Evolutionary conservation across 2,113 vertebrate species (phyloP).

Genomic region (Tragelaphus buxtoni): DNA sequence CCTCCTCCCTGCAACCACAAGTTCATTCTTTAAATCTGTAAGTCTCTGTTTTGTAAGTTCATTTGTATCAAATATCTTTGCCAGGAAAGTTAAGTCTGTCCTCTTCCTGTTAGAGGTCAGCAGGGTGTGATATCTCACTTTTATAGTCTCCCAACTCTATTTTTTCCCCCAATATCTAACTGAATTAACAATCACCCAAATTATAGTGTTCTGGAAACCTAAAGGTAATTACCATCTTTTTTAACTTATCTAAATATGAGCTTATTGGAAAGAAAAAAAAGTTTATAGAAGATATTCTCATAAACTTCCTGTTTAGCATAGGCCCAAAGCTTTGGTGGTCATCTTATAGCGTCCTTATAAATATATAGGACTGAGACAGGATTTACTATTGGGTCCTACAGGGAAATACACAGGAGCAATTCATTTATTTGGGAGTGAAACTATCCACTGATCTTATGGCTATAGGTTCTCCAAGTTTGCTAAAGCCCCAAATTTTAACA

Average conservation of each 20-base stretch:
- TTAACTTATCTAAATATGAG: slow-evolving; percentile 77
- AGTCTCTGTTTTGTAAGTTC: background rate
- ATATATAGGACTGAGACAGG: slow-evolving; percentile 69
- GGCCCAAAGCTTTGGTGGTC: slow-evolving; percentile 72
- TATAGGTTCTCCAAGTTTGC: slow-evolving; percentile 70
- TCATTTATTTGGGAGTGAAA: slow-evolving; percentile 72
- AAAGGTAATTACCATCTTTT: slow-evolving; percentile 75
- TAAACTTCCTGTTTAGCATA: slow-evolving; percentile 75
- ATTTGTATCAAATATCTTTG: background rate
- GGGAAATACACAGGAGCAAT: slow-evolving; percentile 79
- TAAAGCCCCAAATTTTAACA: slow-evolving; percentile 77
- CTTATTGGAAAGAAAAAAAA: slow-evolving; percentile 77
- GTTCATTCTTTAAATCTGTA: background rate
- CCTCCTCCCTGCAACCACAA: background rate
- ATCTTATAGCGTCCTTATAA: slow-evolving; percentile 72
- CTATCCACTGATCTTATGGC: slow-evolving; percentile 75
- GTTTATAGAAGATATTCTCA: slow-evolving; percentile 77
- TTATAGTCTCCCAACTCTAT: background rate
- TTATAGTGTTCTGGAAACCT: slow-evolving; percentile 85
- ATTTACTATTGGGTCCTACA: slow-evolving; percentile 74
- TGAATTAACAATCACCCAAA: slow-evolving; percentile 80
- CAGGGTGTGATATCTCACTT: background rate
- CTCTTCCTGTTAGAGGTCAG: background rate
- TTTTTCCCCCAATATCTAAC: slow-evolving; percentile 65
- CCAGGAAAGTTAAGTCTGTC: background rate